Conservation (phyloP, 64 coral and sea anemone species). For the Platygyra sinensis region DNA sequence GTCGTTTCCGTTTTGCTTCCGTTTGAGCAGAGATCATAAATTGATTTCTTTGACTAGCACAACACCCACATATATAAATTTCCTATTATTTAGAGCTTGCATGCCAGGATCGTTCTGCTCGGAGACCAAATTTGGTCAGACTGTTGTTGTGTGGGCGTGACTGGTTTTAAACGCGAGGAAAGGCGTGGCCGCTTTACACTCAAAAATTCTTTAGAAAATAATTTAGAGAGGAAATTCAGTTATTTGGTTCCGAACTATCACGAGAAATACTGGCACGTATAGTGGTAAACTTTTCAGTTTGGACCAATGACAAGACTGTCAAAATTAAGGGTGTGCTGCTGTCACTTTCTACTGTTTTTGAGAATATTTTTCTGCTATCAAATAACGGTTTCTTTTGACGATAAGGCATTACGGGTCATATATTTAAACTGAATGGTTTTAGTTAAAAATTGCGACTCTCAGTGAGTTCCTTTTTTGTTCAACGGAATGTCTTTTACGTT, state of each 20-base stretch:
- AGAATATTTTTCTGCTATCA: too few relatives aligned
- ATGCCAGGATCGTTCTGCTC: not conserved
- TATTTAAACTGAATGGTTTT: too few relatives aligned
- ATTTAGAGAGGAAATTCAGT: not conserved
- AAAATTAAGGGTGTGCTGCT: too few relatives aligned
- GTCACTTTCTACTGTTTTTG: too few relatives aligned
- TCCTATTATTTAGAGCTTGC: not conserved
- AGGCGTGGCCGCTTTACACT: not conserved
- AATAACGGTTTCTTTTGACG: too few relatives aligned
- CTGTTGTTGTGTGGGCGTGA: too few relatives aligned
- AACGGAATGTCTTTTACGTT: too few relatives aligned
- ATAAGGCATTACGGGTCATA: too few relatives aligned
- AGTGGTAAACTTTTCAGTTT: too few relatives aligned
- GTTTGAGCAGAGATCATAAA: not conserved
- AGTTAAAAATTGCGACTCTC: too few relatives aligned
- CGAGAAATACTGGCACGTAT: not conserved
- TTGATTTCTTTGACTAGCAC: not conserved
- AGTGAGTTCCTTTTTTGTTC: too few relatives aligned
- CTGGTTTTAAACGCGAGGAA: not conserved
- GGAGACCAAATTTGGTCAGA: not conserved
- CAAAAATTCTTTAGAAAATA: not conserved
- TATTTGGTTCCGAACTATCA: not conserved
- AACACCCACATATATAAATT: not conserved
- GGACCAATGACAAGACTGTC: too few relatives aligned
- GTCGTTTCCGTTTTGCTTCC: constrained; percentile 10